phyloP scores from a whole-genome alignment of 2,888 invertebrate genomes.

The Germaria angustata region DNA sequence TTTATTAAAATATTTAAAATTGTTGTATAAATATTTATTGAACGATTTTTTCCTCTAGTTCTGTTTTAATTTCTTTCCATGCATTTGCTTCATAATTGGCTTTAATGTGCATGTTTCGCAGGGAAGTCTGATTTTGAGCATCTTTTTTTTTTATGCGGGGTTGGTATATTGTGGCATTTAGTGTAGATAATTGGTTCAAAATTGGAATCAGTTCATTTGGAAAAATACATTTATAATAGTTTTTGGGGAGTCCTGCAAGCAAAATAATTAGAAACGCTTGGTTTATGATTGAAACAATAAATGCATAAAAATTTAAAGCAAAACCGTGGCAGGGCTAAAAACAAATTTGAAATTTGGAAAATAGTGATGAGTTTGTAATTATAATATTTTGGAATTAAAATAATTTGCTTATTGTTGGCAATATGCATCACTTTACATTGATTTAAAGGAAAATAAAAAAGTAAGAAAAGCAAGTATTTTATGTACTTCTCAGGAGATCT shows the following conservation, averaged over 20 bases:
- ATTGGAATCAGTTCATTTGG: constrained; percentile 48
- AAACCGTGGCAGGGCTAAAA: background rate
- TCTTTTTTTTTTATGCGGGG: background rate
- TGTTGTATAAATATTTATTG: constrained; percentile 39
- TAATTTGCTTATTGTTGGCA: no score
- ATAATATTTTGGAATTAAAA: no score
- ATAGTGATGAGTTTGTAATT: no score
- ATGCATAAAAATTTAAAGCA: background rate
- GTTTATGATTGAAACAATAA: background rate
- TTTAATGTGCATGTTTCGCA: background rate
- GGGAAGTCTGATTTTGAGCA: background rate
- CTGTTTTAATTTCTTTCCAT: background rate
- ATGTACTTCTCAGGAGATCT: no score
- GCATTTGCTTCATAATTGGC: constrained; percentile 23
- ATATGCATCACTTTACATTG: no score
- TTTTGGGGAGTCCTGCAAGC: background rate
- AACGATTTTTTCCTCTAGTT: background rate
- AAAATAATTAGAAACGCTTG: background rate
- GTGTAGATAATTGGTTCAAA: constrained; percentile 58
- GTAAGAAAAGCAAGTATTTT: no score
- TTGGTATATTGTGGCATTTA: background rate
- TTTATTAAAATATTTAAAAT: constrained; percentile 48
- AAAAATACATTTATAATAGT: constrained; percentile 12
- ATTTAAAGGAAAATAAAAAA: no score
- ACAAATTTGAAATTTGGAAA: no score